phyloP scores from a whole-genome alignment of 2,888 invertebrate genomes.

The Caenorhabditis macrosperma region DNA sequence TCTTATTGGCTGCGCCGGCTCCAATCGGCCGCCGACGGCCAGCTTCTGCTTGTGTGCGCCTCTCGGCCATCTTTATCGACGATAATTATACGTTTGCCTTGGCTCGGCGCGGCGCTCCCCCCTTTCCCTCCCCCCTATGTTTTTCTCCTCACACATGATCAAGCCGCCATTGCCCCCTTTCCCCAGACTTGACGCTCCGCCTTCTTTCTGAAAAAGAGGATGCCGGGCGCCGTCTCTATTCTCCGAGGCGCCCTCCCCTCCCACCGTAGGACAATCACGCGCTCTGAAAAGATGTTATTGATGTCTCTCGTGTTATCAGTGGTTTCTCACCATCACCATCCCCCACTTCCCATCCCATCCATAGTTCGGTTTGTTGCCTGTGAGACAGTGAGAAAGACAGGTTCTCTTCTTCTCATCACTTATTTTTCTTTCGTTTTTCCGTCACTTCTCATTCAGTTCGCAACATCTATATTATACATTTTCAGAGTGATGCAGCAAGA shows the following conservation, averaged over 20 bases:
- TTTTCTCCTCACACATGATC: no score
- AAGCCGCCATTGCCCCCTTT: no score
- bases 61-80: no score
- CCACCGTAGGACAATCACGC: no score
- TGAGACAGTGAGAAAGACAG: background rate
- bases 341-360: background rate
- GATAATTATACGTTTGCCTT: no score
- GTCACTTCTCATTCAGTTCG: background rate
- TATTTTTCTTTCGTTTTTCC: background rate
- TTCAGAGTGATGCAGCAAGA: background rate
- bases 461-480: no score
- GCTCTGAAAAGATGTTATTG: background rate
- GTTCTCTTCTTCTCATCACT: background rate
- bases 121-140: no score
- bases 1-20: background rate
- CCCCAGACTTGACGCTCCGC: background rate
- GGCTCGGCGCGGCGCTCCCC: no score
- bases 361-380: background rate
- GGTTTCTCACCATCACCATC: background rate
- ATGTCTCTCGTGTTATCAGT: constrained; percentile 1
- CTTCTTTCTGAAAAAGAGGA: background rate
- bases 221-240: no score
- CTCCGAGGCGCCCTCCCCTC: no score
- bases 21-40: background rate
- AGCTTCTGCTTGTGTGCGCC: background rate